These are phyloP conservation scores for Taeniopygia guttata DNA, from an alignment of 2,797 vertebrate species.

Conservation along the genomic window DNA sequence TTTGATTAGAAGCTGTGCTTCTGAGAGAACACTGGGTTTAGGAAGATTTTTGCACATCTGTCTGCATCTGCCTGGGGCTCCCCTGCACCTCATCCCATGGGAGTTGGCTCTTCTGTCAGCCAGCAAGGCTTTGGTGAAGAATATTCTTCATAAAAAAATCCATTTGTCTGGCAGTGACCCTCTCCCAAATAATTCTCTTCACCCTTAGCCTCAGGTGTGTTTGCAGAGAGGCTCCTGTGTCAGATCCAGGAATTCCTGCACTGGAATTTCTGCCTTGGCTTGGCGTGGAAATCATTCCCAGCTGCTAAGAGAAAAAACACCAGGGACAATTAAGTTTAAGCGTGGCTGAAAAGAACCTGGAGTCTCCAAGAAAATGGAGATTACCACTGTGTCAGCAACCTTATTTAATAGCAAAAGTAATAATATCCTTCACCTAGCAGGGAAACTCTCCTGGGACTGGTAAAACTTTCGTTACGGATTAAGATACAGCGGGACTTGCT, in stretches of 20 bases:
- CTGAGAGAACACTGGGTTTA: background rate
- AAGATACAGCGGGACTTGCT: background rate
- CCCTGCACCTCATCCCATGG: background rate
- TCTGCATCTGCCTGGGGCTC: background rate
- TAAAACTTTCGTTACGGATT: slow-evolving; percentile 24
- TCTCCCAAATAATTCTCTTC: background rate
- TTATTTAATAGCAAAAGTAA: slow-evolving; percentile 36
- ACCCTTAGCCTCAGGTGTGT: background rate
- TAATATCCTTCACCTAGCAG: background rate
- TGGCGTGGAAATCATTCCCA: background rate
- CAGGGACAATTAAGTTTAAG: background rate
- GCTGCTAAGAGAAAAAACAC: background rate
- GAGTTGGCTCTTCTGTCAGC: background rate
- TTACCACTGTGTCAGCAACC: slow-evolving; percentile 7
- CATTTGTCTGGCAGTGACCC: background rate
- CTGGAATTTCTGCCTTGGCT: background rate
- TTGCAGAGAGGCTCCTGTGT: background rate
- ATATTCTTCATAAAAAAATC: background rate
- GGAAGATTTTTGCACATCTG: background rate
- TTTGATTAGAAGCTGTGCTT: background rate
- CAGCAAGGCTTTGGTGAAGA: background rate
- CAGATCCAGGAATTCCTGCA: background rate
- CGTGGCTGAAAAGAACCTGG: background rate
- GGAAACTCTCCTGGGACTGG: background rate
- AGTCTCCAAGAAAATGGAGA: slow-evolving; percentile 25